Base-by-base conservation (phyloP, 2,888 invertebrate species). In the Cryptophagus acutangulus region DNA sequence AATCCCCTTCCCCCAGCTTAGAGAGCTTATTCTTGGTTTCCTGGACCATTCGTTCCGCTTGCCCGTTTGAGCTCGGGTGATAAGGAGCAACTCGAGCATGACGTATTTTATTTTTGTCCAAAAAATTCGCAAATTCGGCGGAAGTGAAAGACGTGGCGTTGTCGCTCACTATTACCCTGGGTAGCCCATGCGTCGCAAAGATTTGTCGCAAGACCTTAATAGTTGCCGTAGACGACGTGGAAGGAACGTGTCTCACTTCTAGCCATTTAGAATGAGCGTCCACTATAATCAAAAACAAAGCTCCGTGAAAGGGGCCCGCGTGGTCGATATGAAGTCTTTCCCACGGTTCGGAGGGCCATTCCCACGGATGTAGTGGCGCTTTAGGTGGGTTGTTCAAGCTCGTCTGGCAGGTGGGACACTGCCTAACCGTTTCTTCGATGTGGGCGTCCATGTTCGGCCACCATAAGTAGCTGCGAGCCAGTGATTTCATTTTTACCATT, bases 71-170 rank as follows among this genome's bases (percentile, higher is more conserved):
- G 9, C 31, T 18, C 8, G 37, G 33, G 31, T 40, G 33, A 13
- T 37, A 41, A 9, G 37, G 40, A 0, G 37, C 38, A 12, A 36
- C 26, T 3, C 34, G 10, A 9, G 35, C 28, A 5, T 26, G 43
- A 9, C 41, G 30, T 15, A 51, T 49, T 9, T 26, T 33, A 26
- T 43, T 43, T n/a, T 13, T 24, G n/a, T 38, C 17, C 3, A 38
- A 13, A 40, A 46, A 36, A 9, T 15, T 14, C 26, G 47, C 17
- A 24, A 52, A 49, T 31, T 49, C 41, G 1, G 13, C 18, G n/a
- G 47, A 49, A 6, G 43, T 42, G 36, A 55, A 52, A 36, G 43
- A 38, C 1, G 41, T 39, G 14, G 45, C 50, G 31, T 53, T 54
- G 30, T 54, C 46, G 8, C 29, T 33, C 2, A 38, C 41, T 1